phyloP scores from a whole-genome alignment of 2,888 invertebrate genomes.

The Drosophila aldrichi region DNA sequence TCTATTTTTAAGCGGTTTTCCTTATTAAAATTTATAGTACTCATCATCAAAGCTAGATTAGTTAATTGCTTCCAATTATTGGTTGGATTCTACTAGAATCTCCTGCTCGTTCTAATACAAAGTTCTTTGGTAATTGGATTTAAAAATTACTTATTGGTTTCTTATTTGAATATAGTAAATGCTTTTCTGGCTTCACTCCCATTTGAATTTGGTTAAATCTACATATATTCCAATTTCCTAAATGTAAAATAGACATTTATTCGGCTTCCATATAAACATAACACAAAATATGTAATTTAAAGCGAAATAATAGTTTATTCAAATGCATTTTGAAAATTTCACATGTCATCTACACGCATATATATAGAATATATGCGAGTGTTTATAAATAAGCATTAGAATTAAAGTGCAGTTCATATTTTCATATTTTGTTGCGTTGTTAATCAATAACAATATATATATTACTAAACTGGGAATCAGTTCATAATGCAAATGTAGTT shows the following conservation, averaged over 20 bases:
- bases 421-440: constrained; percentile 51
- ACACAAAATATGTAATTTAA: constrained; percentile 2
- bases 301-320: constrained; percentile 62
- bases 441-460: constrained; percentile 75
- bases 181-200: too few species aligned
- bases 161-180: not conserved
- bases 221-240: too few species aligned
- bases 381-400: constrained; percentile 67
- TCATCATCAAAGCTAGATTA: not conserved
- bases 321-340: constrained; percentile 72
- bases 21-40: not conserved
- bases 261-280: not conserved
- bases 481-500: constrained; percentile 54
- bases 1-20: not conserved
- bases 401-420: constrained; percentile 59
- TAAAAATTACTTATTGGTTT: not conserved
- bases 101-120: not conserved
- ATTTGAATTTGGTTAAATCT: too few species aligned
- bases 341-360: constrained; percentile 40
- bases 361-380: constrained; percentile 15
- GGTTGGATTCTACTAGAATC: not conserved
- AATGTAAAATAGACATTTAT: too few species aligned
- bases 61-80: not conserved
- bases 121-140: not conserved
- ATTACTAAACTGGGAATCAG: constrained; percentile 56